These are phyloP conservation scores for Aromia moschata DNA, from an alignment of 2,888 invertebrate species.

Conservation along the genomic window DNA sequence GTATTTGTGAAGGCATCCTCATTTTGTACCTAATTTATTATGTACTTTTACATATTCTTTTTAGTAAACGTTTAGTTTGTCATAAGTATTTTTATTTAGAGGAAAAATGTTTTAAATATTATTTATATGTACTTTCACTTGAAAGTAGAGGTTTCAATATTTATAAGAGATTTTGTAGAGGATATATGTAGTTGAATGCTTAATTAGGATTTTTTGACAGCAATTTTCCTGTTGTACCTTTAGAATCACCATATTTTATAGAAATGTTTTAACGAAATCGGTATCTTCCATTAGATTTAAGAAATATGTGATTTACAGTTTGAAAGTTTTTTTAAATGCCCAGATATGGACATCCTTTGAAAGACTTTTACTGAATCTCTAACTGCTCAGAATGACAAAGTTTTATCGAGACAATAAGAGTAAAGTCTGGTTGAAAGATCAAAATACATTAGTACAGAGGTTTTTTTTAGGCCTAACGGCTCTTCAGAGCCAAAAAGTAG, in stretches of 20 bases:
- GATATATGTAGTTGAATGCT: slow-evolving; percentile 5
- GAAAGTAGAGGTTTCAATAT: slow-evolving; percentile 10
- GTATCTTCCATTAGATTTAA: slow-evolving; percentile 34
- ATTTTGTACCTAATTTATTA: slow-evolving; percentile 20
- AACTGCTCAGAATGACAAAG: slow-evolving; percentile 5
- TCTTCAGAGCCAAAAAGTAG: not conserved
- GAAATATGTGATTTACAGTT: not conserved
- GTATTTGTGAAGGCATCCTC: slow-evolving; percentile 7
- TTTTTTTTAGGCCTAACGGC: not conserved
- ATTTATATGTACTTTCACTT: slow-evolving; percentile 17
- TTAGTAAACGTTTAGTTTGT: slow-evolving; percentile 15
- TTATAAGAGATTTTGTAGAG: slow-evolving; percentile 14
- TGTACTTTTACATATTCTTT: slow-evolving; percentile 2
- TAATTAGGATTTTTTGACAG: slow-evolving; percentile 15
- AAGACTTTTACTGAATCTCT: too few species aligned
- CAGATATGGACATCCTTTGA: not conserved
- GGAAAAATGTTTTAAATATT: not conserved
- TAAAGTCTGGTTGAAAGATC: slow-evolving; percentile 20
- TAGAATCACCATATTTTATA: slow-evolving; percentile 29
- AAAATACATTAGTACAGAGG: not conserved
- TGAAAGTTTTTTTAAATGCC: slow-evolving; percentile 4
- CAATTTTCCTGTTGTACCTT: slow-evolving; percentile 18
- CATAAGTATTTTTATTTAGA: slow-evolving; percentile 13
- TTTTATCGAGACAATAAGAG: slow-evolving; percentile 24
- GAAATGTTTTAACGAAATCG: slow-evolving; percentile 24